Evolutionary conservation across 2,113 vertebrate species (phyloP).

Genomic region (Clinocottus analis): DNA sequence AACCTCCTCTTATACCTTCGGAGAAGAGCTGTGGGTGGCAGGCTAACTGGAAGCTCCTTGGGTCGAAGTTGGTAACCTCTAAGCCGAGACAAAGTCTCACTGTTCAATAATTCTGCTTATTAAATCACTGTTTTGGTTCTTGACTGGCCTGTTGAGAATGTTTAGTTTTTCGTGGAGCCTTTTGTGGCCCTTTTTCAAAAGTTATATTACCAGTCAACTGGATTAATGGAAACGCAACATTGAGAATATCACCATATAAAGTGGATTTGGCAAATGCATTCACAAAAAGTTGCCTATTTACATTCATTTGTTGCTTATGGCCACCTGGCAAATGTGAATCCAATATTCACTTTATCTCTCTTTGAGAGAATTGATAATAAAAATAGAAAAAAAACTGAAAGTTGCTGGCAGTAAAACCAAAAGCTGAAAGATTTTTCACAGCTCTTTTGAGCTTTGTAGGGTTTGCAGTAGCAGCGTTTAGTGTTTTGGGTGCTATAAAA

Average conservation of each 20-base stretch:
- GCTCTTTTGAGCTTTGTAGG: neutral
- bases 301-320: neutral
- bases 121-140: constrained; percentile 6
- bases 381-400: neutral
- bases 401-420: neutral
- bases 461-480: neutral
- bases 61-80: constrained; percentile 25
- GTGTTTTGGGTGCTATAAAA: neutral
- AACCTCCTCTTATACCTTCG: constrained; percentile 22
- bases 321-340: neutral
- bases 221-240: neutral
- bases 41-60: constrained; percentile 38
- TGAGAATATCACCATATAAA: neutral
- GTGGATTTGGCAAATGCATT: neutral
- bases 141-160: neutral
- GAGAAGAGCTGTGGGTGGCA: constrained; percentile 50
- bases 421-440: neutral
- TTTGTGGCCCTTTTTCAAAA: neutral
- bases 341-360: too few relatives aligned
- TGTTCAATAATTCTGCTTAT: constrained; percentile 25
- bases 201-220: neutral
- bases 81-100: constrained; percentile 10
- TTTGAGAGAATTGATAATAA: too few relatives aligned
- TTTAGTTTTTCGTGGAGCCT: neutral
- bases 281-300: neutral